Evolutionary conservation across 1,140 invertebrate species (phyloP), one percentile per base, ranked within the genome.

Genomic region (Anadara kagoshimensis): DNA sequence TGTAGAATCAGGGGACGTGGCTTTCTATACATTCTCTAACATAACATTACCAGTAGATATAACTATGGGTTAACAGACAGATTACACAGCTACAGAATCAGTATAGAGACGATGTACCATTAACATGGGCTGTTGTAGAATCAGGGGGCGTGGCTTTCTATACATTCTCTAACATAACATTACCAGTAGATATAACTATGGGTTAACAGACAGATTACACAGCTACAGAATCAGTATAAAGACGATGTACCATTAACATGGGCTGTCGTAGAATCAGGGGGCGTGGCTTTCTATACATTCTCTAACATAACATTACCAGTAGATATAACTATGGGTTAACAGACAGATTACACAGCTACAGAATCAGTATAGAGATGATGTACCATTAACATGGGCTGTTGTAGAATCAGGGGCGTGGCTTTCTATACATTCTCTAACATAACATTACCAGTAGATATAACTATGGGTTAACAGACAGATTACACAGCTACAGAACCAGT

Each of bases 51-150:
- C 62, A 4, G 49, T 41, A 2, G 29, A 36, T 36, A 7, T 36
- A 36, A 36, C 29, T 3, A 36, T 36, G 29, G 29, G 29, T 3
- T 36, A 36, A 36, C n/a, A n/a, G n/a, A n/a, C n/a, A n/a, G n/a
- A n/a, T n/a, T n/a, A n/a, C n/a, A n/a, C 29, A 3, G 29, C 29
- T 64, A n/a, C 24, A 36, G 2, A 5, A 22, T 12, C 45, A 53
- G 29, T 64, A 64, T 29, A 64, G 68, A 18, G 84, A 86, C 65
- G 67, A 71, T 47, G 80, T 83, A 24, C 76, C 82, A 18, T 49
- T 87, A 22, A 81, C 81, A 47, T 82, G 86, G 77, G 86, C 86
- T 36, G 81, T 86, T n/a, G 81, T 85, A 16, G 83, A 85, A 49
- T 72, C 70, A 74, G n/a, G 87, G 86, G 26, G 84, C 49, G 80